Evolutionary conservation across 2,113 vertebrate genomes (phyloP), one percentile per base, ranked within the genome.

Genomic region (Colaptes auratus): DNA sequence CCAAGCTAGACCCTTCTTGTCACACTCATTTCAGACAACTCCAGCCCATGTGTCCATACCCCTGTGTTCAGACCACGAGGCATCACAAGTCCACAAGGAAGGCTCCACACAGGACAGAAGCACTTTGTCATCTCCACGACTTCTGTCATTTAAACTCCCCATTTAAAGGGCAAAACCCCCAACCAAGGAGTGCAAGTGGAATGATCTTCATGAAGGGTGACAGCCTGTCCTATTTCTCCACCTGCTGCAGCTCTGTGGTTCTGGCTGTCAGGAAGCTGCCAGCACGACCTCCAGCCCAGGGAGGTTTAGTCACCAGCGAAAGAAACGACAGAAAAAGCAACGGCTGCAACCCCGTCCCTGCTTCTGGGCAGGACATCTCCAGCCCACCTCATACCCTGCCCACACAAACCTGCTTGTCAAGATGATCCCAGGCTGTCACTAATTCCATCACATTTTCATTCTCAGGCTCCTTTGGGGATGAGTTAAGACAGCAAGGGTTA

Each of bases 301-400:
- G 5, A 74, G 55, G 56, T 55, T 79, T 30, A 80, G 55, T 71
- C 90, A 69, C 44, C 59, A 28, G 1, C 0, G 0, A 0, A 64
- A 21, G 28, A 14, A 76, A 66, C 7, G 31, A 44, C 53, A 66
- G 52, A 12, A 25, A 1, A 15, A 85, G 75, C 53, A 80, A 89
- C 7, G 12, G 0, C 92, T 23, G 55, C 36, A 25, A 21, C 16
- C 61, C 74, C n/a, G 20, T 6, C 7, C 5, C 66, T 44, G 48
- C 69, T 36, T 36, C 65, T 75, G 48, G 15, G 8, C 27, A 0
- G 7, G 31, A 13, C 52, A 9, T 24, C 59, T 7, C 50, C 6
- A 23, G 1, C 12, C 42, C 1, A 19, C 2, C 75, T 24, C 18
- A 0, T 3, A 8, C 1, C 2, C 15, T 25, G 6, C 53, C 44